Evolutionary conservation across 2,888 invertebrate genomes (phyloP).

Genomic region (Xestia ashworthii): DNA sequence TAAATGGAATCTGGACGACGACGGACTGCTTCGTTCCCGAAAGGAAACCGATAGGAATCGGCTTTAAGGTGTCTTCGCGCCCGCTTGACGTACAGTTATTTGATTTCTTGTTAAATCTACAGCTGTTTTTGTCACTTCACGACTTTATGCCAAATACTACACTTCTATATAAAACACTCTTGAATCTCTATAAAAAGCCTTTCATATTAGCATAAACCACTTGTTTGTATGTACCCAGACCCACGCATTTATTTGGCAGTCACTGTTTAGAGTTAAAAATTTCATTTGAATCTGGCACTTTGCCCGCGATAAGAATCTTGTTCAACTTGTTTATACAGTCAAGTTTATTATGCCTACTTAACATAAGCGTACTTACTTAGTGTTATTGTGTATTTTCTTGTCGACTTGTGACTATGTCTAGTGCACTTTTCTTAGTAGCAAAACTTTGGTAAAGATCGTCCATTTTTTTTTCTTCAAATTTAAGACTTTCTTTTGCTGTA

Average conservation of each 20-base stretch:
- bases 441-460: conserved; percentile 16
- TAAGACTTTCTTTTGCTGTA: conserved; percentile 2
- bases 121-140: conserved; percentile 13
- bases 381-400: conserved; percentile 61
- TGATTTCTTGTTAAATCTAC: not conserved
- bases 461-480: conserved; percentile 7
- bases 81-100: not conserved
- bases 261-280: conserved; percentile 67
- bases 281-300: conserved; percentile 73
- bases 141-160: conserved; percentile 21
- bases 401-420: conserved; percentile 49
- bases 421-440: conserved; percentile 38
- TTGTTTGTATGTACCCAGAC: conserved; percentile 52
- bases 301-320: conserved; percentile 72
- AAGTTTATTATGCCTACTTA: conserved; percentile 70
- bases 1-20: not conserved
- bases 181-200: conserved; percentile 31
- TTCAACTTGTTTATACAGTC: conserved; percentile 71
- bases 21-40: too few species aligned
- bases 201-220: conserved; percentile 53
- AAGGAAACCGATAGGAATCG: too few species aligned
- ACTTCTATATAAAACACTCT: conserved; percentile 14
- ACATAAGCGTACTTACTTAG: conserved; percentile 66
- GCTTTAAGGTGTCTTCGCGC: too few species aligned
- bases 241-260: conserved; percentile 62